Evolutionary conservation across 2,888 invertebrate genomes (phyloP), one percentile per base, ranked within the genome.

Genomic region (Hyposoter dolosus): DNA sequence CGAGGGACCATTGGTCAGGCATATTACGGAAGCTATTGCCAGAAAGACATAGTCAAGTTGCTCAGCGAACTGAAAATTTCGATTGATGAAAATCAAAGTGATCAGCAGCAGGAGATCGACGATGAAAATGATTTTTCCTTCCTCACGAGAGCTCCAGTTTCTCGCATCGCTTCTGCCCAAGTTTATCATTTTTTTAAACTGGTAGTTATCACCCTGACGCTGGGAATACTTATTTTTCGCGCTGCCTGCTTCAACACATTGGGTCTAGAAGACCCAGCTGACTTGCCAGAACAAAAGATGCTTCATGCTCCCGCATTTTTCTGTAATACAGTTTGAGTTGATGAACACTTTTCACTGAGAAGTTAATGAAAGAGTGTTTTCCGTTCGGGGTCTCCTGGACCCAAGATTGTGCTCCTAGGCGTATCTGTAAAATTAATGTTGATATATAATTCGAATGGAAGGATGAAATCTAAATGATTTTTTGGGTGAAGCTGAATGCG

Each of bases 181-280:
- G 83, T 92, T 47, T 86, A 90, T 83, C 82, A 90, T 69, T 92
- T 91, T 65, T 66, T 92, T 0, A 90, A 87, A 87, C 63, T 66
- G 87, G 92, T 92, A 89, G 71, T 9, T 32, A 1, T 3, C 35
- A 1, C 4, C 5, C n/a, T 47, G 50, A 7, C n/a, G 6, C 3
- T 19, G n/a, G 50, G n/a, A 50, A 15, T 50, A 17, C 12, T 15
- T 15, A 28, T 28, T 28, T 28, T 1, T 47, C 17, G 47, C 17
- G 3, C 17, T 47, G 15, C 17, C 15, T 47, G 17, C 4, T 47
- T 47, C 5, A 6, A 23, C 56, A 23, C 56, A 23, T 23, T 56
- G 56, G 23, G 23, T 23, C 23, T 56, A 19, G 12, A n/a, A 23
- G 23, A 56, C 19, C 9, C 53, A 2, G 53, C n/a, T 0, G 35